Evolutionary conservation across 2,113 vertebrate genomes (phyloP).

Genomic region (Rhadina sibilatrix): DNA sequence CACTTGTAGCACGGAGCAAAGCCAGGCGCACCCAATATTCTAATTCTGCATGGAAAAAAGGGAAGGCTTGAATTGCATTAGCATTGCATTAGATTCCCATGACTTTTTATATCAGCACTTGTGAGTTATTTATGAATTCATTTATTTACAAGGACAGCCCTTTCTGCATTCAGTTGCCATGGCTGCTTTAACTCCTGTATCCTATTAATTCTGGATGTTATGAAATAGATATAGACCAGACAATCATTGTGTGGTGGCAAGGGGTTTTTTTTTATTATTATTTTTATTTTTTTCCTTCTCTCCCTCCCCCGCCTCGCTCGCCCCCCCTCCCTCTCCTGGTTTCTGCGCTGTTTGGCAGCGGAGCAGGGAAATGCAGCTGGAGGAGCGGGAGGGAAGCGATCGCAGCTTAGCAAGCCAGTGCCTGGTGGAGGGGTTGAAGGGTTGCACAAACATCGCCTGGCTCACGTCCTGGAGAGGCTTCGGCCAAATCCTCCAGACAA

Average conservation of each 20-base stretch:
- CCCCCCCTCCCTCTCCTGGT: no score
- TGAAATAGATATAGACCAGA: conserved; percentile 71
- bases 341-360: background rate
- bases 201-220: conserved; percentile 73
- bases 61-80: conserved; percentile 36
- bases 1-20: conserved; percentile 29
- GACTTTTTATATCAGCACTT: conserved; percentile 62
- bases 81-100: conserved; percentile 56
- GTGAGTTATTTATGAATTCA: conserved; percentile 76
- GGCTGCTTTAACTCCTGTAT: conserved; percentile 67
- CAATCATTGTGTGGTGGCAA: background rate
- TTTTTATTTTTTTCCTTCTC: no score
- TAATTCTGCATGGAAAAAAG: conserved; percentile 8
- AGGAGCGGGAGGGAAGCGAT: background rate
- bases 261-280: background rate
- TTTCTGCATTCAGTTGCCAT: conserved; percentile 71
- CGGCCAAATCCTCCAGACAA: background rate
- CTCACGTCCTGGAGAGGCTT: background rate
- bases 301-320: no score
- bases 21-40: conserved; percentile 24
- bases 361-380: background rate
- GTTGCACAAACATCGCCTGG: background rate
- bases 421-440: background rate
- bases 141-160: conserved; percentile 71
- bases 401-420: background rate